Evolutionary conservation across 2,888 invertebrate species (phyloP), one percentile per base, ranked within the genome.

Genomic region (Pristionchus japonicus): DNA sequence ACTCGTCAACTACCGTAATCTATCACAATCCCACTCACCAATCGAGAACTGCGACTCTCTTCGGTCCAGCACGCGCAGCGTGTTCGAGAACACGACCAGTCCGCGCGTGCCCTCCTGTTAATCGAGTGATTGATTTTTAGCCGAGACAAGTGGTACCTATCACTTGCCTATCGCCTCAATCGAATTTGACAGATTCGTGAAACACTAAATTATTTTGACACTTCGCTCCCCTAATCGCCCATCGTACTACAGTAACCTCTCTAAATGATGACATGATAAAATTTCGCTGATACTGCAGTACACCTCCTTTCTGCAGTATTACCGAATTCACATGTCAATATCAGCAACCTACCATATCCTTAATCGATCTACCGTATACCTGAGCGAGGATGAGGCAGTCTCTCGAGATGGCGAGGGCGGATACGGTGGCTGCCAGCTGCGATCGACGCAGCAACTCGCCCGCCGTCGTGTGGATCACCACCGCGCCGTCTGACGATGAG

Each of bases 401-500:
- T 61, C 88, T 88, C 13, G 61, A 67, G 7, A 80, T 61, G 64
- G 83, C 43, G 31, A 88, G 52, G 17, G 93, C 91, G 3, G 97
- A 97, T 17, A 97, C 96, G 92, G 57, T 40, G 13, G 77, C 40
- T n/a, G 31, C 15, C 34, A 87, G 13, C 17, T 27, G 37, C 4
- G 98, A 95, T n/a, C 98, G 97, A 92, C 98, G 96, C 92, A 99
- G 96, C 83, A 99, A 96, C 95, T 99, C 99, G 80, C 99, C 99
- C 95, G 97, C 97, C 31, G 98, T 98, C 89, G 99, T 99, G 95
- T 99, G 99, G 89, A 99, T 97, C 90, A 99, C 96, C 70, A 99
- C 98, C 0, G 98, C 98, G 0, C 99, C 99, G 95, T 97, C 98
- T 97, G 95, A 20, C 92, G 90, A 31, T 47, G 20, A 11, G 20